A percentile compares a stretch with the other conserved stretches of the same genome.
These are phyloP conservation scores for Pelusios castaneus DNA, from an alignment of 2,113 vertebrate species.

Conservation along the genomic window DNA sequence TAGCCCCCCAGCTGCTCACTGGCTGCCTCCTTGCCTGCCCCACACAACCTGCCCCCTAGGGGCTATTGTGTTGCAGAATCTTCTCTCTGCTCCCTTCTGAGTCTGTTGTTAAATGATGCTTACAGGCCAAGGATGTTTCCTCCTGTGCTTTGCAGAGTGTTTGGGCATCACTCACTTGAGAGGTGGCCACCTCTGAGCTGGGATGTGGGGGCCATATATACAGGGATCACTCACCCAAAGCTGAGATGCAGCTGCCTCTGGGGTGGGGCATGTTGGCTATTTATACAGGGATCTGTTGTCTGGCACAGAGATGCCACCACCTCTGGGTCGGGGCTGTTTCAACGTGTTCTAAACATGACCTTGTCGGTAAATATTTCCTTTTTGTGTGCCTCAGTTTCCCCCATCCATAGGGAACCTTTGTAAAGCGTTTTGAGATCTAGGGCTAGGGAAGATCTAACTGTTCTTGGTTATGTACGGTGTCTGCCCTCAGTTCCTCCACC, in stretches of 20 bases:
- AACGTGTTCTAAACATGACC: background rate
- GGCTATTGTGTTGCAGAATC: background rate
- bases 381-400: background rate
- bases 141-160: background rate
- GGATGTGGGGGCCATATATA: too few relatives aligned
- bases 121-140: background rate
- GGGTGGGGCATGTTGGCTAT: too few relatives aligned
- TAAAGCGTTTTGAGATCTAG: background rate
- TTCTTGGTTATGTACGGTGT: background rate
- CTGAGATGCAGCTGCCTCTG: too few relatives aligned
- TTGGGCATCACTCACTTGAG: background rate
- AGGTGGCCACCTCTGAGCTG: background rate
- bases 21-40: background rate
- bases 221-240: too few relatives aligned
- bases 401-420: background rate
- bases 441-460: background rate
- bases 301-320: background rate
- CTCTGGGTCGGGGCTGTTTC: background rate
- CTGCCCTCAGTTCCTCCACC: background rate
- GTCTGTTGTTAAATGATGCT: background rate
- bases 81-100: background rate
- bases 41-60: background rate
- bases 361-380: background rate
- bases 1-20: background rate
- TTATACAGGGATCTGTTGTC: too few relatives aligned